Evolutionary conservation across 2,113 vertebrate species (phyloP), one percentile per base, ranked within the genome.

Genomic region (Microtus oregoni): DNA sequence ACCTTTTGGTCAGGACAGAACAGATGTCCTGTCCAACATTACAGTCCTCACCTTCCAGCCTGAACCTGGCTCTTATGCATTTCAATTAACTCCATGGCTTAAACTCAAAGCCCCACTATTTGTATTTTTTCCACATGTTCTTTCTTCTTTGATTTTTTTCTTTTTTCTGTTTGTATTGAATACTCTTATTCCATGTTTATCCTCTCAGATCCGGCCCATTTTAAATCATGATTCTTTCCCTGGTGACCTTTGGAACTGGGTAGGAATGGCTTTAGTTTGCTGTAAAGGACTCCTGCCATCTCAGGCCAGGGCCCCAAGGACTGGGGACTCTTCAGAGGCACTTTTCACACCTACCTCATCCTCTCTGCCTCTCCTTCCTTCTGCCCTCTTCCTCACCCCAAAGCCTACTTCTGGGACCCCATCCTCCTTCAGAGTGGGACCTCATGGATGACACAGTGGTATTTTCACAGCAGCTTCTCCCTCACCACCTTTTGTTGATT

Each of bases 91-190:
- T 72, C n/a, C 6, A 17, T 73, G 28, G 75, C 20, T 58, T 26
- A n/a, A 68, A 14, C n/a, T 19, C 1, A 7, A 8, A 1, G 3
- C 4, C 2, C 24, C 47, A 6, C 19, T 28, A 7, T 15, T 26
- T 22, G 7, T 58, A 58, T 1, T 20, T 65, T 1, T 0, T 38
- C 61, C 61, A 38, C 24, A 30, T 9, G 22, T 58, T 38, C 32
- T 35, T 15, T n/a, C 0, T 61, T 24, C 0, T 61, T 20, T 72
- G 7, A 7, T 20, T 9, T 20, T 7, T 38, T 20, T n/a, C n/a
- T 52, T 73, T 8, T 26, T 6, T 4, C 44, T 38, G 19, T 65
- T 4, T 55, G 7, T 8, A 15, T 30, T 4, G 30, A 30, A 58
- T 38, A 11, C 19, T 78, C 77, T 67, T 17, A 41, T 52, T 50